A percentile compares a stretch with the other conserved stretches of the same genome.
These are phyloP conservation scores for Vanacampus margaritifer DNA, from an alignment of 2,113 vertebrate genomes.

Conservation along the genomic window DNA sequence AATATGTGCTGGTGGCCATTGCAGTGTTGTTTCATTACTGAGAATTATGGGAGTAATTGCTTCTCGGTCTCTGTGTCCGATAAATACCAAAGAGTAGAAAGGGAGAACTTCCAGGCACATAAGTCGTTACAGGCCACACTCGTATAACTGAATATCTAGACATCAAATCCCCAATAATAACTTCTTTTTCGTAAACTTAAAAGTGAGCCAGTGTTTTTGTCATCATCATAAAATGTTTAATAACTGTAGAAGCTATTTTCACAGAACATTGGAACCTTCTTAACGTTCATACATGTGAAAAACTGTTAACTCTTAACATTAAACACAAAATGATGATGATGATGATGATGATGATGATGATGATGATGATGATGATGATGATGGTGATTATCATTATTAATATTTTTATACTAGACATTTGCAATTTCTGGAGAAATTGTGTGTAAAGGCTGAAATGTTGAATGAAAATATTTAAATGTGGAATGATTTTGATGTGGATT, in stretches of 20 bases:
- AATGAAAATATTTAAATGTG: too few species aligned
- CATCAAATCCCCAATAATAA: not conserved
- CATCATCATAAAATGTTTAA: not conserved
- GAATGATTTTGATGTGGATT: too few species aligned
- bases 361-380: too few species aligned
- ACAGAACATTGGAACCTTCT: not conserved
- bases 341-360: too few species aligned
- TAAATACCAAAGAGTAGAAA: not conserved
- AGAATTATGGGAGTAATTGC: slow-evolving; percentile 22
- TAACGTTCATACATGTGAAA: not conserved
- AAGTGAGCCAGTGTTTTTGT: not conserved
- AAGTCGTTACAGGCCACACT: not conserved
- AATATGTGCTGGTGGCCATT: not conserved
- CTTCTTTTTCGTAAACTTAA: not conserved
- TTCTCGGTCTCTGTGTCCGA: slow-evolving; percentile 7
- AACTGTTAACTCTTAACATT: not conserved
- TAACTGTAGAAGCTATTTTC: not conserved
- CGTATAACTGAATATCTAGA: not conserved
- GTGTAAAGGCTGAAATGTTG: too few species aligned
- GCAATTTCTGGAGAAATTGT: too few species aligned
- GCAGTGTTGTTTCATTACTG: slow-evolving; percentile 15
- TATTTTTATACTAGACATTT: too few species aligned
- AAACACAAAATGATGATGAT: too few species aligned
- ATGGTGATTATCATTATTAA: too few species aligned
- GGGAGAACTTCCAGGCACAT: not conserved